These are phyloP conservation scores for Nannospalax galili DNA, from an alignment of 2,113 vertebrate species.

Conservation along the genomic window DNA sequence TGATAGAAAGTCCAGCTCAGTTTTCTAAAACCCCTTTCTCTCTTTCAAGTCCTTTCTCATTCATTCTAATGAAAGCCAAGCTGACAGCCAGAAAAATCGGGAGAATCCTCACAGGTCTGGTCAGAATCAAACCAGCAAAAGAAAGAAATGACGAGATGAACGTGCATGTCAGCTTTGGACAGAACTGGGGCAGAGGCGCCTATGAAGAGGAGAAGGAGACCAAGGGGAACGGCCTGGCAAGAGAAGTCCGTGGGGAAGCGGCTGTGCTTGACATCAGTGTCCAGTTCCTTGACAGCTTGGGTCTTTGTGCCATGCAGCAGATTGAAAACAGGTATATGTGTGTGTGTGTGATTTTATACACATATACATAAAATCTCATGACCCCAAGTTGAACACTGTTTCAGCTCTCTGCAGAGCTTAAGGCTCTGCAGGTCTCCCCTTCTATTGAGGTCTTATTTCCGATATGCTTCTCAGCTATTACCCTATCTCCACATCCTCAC, in stretches of 20 bases:
- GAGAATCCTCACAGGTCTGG: conserved; percentile 36
- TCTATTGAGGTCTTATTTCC: neutral
- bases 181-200: conserved; percentile 47
- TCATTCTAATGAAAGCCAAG: conserved; percentile 1
- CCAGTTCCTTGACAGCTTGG: neutral
- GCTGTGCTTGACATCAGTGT: neutral
- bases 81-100: conserved; percentile 43
- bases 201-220: neutral
- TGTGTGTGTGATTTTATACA: too few species aligned
- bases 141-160: conserved; percentile 31
- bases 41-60: neutral
- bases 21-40: conserved; percentile 26
- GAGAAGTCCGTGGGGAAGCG: neutral
- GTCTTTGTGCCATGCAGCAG: neutral
- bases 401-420: neutral
- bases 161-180: neutral
- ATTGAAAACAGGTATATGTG: neutral
- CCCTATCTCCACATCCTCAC: neutral
- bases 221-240: neutral
- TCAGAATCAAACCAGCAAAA: conserved; percentile 25
- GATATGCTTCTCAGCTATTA: neutral
- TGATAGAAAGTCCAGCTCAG: neutral
- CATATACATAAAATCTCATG: neutral
- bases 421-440: neutral
- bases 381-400: neutral